Evolutionary conservation across 2,888 invertebrate species (phyloP).

Genomic region (Lathronympha strigana): DNA sequence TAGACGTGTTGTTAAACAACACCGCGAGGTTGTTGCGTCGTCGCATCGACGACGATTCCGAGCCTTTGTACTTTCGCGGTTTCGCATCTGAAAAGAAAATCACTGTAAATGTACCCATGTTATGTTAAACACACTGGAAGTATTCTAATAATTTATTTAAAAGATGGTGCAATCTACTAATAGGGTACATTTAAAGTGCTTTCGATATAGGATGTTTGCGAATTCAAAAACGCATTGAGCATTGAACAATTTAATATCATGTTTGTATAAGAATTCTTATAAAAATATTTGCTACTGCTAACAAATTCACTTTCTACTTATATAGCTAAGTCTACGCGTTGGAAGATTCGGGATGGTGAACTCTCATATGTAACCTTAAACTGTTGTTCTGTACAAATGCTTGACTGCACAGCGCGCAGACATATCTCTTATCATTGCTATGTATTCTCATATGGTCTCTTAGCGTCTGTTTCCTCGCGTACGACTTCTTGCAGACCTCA

Average conservation of each 20-base stretch:
- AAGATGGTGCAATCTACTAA: constrained; percentile 39
- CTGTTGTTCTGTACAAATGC: constrained; percentile 66
- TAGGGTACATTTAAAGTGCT: constrained; percentile 71
- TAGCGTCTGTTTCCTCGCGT: constrained; percentile 71
- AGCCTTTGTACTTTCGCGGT: constrained; percentile 67
- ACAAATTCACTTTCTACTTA: neutral
- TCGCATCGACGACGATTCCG: constrained; percentile 73
- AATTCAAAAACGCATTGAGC: neutral
- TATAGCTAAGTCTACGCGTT: constrained; percentile 33
- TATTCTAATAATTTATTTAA: constrained; percentile 39
- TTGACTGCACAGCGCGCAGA: constrained; percentile 61
- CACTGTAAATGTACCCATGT: constrained; percentile 79
- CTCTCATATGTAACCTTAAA: constrained; percentile 62
- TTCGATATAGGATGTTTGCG: constrained; percentile 2
- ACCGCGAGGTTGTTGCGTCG: constrained; percentile 73
- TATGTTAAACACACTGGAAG: constrained; percentile 21
- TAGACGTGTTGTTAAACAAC: constrained; percentile 74
- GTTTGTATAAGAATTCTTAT: neutral
- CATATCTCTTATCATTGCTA: constrained; percentile 58
- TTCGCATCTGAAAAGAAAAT: constrained; percentile 75
- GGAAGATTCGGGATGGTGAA: constrained; percentile 57
- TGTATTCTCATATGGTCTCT: constrained; percentile 72
- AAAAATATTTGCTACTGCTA: neutral
- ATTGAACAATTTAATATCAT: constrained; percentile 5
- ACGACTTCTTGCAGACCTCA: constrained; percentile 77